These are phyloP conservation scores for Drosophila pseudotakahashii DNA, from an alignment of 2,888 invertebrate species.

Conservation along the genomic window DNA sequence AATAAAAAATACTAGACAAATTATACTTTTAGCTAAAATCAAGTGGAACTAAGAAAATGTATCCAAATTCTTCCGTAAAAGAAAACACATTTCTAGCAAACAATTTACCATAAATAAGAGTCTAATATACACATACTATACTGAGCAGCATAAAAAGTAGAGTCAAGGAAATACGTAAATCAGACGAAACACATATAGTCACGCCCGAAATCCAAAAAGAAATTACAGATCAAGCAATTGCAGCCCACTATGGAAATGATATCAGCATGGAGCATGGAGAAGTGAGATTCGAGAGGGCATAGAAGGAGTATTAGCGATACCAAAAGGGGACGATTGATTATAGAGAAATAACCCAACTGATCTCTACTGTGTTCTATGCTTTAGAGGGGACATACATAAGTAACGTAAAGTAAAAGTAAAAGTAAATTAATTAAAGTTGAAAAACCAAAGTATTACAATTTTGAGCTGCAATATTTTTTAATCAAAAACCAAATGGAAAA, in stretches of 20 bases:
- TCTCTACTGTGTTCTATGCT: slow-evolving; percentile 82
- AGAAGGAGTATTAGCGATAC: slow-evolving; percentile 18
- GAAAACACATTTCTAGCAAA: slow-evolving; percentile 63
- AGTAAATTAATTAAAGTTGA: slow-evolving; percentile 29
- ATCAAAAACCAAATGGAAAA: slow-evolving; percentile 61
- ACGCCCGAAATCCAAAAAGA: slow-evolving; percentile 32
- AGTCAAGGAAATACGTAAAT: slow-evolving; percentile 69
- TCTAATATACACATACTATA: slow-evolving; percentile 65
- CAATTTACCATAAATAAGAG: slow-evolving; percentile 74
- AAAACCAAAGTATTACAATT: slow-evolving; percentile 72
- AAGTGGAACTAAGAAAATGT: slow-evolving; percentile 54
- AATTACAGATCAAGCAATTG: slow-evolving; percentile 43
- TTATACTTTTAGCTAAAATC: slow-evolving; percentile 70
- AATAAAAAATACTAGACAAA: slow-evolving; percentile 64
- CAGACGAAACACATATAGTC: slow-evolving; percentile 48
- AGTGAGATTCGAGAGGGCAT: slow-evolving; percentile 18
- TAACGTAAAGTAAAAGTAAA: slow-evolving; percentile 25
- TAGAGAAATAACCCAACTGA: slow-evolving; percentile 61
- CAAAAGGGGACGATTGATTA: slow-evolving; percentile 16
- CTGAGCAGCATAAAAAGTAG: slow-evolving; percentile 60
- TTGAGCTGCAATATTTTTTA: slow-evolving; percentile 80
- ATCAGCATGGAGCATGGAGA: slow-evolving; percentile 32
- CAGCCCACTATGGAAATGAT: slow-evolving; percentile 39
- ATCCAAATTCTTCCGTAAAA: slow-evolving; percentile 78
- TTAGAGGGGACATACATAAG: slow-evolving; percentile 43